Evolutionary conservation across 2,797 vertebrate genomes (phyloP).

Genomic region (Dendrocincla fuliginosa): DNA sequence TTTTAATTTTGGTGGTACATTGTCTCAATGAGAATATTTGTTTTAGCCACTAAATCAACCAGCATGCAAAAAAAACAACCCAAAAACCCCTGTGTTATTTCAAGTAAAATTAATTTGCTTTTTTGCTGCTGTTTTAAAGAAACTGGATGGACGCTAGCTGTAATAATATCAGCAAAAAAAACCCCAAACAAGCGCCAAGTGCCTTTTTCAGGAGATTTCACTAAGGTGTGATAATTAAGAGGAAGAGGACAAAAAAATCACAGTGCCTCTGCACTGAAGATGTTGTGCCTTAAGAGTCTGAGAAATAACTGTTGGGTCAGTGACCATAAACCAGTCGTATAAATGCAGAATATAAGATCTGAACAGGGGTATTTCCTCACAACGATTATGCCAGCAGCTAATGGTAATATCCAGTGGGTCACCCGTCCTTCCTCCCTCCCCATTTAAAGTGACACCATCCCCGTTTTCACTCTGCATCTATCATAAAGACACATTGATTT

Average conservation of each 20-base stretch:
- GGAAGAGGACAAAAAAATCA: constrained; percentile 22
- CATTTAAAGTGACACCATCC: constrained; percentile 68
- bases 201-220: not conserved
- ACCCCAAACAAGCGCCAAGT: not conserved
- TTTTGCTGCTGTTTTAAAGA: not conserved
- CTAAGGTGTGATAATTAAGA: constrained; percentile 1
- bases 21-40: not conserved
- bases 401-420: not conserved
- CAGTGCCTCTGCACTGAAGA: not conserved
- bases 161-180: not conserved
- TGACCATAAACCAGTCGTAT: constrained; percentile 51
- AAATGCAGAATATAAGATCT: constrained; percentile 68
- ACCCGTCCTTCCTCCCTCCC: constrained; percentile 17
- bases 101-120: not conserved
- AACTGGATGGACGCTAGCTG: not conserved
- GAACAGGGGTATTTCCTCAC: constrained; percentile 39
- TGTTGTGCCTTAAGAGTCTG: constrained; percentile 20
- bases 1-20: not conserved
- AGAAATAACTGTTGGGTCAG: constrained; percentile 53
- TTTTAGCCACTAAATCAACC: not conserved
- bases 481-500: constrained; percentile 83
- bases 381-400: constrained; percentile 46
- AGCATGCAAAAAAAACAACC: not conserved
- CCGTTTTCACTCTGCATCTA: constrained; percentile 70
- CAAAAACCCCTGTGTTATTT: not conserved